Base-by-base conservation (phyloP, 1,140 invertebrate genomes). In the Monomorium pharaonis region DNA sequence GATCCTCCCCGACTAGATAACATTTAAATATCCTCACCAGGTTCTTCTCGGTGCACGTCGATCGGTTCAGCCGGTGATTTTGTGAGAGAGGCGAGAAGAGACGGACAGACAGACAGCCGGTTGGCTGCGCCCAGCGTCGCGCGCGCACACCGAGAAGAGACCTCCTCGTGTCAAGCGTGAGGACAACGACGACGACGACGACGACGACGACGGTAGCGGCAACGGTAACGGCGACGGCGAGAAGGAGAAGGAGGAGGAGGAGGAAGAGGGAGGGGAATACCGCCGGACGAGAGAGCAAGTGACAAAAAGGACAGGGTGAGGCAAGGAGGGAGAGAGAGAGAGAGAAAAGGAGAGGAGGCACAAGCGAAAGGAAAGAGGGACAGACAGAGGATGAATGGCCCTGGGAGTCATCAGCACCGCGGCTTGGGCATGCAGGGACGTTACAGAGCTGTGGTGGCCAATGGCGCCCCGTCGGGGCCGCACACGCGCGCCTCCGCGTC, bases 401-500 rank as follows among this genome's bases (percentile, higher is more conserved):
- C 91, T 83, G 93, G 93, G 86, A 93, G 89, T 92, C 93, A 94
- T 91, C 93, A 94, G 90, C 93, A 94, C 88, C 93, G 94, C 74
- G 88, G 91, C 85, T 90, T 92, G 92, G 92, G 92, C 72, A 93
- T 94, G 91, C 70, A 93, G 91, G 92, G 91, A 91, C 93, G 93
- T 84, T 94, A 91, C 92, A 93, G 94, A 92, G 87, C 90, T 72
- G 93, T 90, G 70, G 89, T 92, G 76, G 88, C 85, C 21, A 91
- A 83, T 85, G 86, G 84, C 89, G 90, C 84, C 65, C 74, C 87
- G 33, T 62, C 92, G 37, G 92, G 93, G 81, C 91, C 92, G 70
- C 88, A 91, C 58, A 83, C 77, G 24, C 89, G 91, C 30, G 83
- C 85, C 51, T 75, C 86, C 58, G 89, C 89, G 56, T 86, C 86